Evolutionary conservation across 2,888 invertebrate genomes (phyloP).

Genomic region (Rotaria socialis): DNA sequence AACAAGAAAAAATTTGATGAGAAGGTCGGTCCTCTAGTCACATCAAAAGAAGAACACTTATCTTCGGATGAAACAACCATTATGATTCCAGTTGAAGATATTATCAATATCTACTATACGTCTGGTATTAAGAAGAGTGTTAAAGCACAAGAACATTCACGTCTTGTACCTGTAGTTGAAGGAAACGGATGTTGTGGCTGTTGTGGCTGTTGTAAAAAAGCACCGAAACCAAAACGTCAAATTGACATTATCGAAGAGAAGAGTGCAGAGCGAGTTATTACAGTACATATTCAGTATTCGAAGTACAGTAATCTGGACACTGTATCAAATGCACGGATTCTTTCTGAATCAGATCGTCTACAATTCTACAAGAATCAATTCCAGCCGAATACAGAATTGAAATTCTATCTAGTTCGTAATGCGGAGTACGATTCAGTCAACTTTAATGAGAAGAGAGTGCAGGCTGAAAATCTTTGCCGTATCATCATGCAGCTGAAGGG

Average conservation of each 20-base stretch:
- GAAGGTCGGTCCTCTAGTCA: neutral
- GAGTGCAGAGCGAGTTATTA: neutral
- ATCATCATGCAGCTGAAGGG: neutral
- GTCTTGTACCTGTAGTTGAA: neutral
- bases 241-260: neutral
- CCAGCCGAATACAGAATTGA: neutral
- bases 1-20: neutral
- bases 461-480: neutral
- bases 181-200: neutral
- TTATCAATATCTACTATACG: neutral
- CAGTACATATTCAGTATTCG: neutral
- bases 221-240: neutral
- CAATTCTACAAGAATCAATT: neutral
- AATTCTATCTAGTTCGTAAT: neutral
- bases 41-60: neutral
- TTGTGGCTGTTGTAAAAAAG: neutral
- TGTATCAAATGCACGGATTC: neutral
- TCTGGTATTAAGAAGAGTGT: neutral
- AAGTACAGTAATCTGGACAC: conserved; percentile 15
- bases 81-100: neutral
- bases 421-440: neutral
- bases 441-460: neutral
- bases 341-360: neutral
- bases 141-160: neutral
- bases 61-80: neutral